Evolutionary conservation across 1,140 invertebrate species (phyloP).

Genomic region (Cherax quadricarinatus): DNA sequence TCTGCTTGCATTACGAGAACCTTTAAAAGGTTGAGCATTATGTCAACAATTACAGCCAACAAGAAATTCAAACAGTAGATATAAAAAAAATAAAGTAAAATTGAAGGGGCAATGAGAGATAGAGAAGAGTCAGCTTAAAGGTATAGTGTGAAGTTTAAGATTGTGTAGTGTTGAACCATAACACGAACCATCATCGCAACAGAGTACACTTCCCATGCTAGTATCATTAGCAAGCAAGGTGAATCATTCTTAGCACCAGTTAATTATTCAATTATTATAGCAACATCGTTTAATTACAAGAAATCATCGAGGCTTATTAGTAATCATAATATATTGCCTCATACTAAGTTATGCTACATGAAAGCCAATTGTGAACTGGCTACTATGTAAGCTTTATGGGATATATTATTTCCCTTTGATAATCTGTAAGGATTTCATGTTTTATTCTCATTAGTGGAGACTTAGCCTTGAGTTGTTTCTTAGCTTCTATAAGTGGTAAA

Average conservation of each 20-base stretch:
- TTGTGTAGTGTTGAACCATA: background rate
- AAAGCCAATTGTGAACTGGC: constrained; percentile 24
- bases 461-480: constrained; percentile 23
- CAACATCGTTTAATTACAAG: background rate
- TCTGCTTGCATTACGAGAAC: background rate
- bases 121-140: background rate
- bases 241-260: background rate
- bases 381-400: background rate
- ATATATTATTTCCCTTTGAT: constrained; percentile 4
- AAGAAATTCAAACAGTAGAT: background rate
- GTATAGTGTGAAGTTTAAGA: background rate
- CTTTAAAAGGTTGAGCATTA: background rate
- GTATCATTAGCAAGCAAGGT: background rate
- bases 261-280: background rate
- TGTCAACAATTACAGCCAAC: background rate
- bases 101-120: background rate
- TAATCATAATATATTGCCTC: constrained; percentile 14
- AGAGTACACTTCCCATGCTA: background rate
- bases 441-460: constrained; percentile 20
- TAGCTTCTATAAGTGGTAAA: constrained; percentile 2
- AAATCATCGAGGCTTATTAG: background rate
- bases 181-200: background rate
- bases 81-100: background rate
- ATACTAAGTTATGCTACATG: constrained; percentile 3
- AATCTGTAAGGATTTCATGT: constrained; percentile 8